A percentile compares a stretch with the other conserved stretches of the same genome.
Evolutionary conservation across 2,888 invertebrate genomes (phyloP).

Genomic region (Platycheirus rosarum): DNA sequence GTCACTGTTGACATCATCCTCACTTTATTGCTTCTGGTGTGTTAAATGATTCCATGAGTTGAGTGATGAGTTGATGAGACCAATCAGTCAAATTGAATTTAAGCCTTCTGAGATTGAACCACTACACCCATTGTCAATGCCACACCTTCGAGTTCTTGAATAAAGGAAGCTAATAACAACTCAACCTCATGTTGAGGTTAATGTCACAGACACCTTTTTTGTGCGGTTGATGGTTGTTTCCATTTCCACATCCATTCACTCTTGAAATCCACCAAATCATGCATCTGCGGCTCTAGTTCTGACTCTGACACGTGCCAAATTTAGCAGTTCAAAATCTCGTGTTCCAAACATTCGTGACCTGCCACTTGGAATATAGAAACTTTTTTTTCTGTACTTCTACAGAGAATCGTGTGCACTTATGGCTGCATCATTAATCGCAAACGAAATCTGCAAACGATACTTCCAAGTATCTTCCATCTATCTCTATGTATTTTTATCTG

Average conservation of each 20-base stretch:
- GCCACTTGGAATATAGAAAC: conserved; percentile 29
- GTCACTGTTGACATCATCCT: too few relatives aligned
- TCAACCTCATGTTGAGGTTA: conserved; percentile 3
- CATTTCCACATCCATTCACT: conserved; percentile 19
- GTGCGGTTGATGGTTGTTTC: conserved; percentile 25
- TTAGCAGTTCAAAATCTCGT: conserved; percentile 13
- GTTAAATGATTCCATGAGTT: too few relatives aligned
- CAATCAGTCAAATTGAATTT: too few relatives aligned
- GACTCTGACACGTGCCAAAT: conserved; percentile 31
- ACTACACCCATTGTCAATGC: background rate
- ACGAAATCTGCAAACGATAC: conserved; percentile 40
- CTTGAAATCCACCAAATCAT: conserved; percentile 26
- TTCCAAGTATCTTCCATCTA: background rate
- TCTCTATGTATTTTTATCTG: conserved; percentile 5
- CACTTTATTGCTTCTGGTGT: too few relatives aligned
- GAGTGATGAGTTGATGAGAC: too few relatives aligned
- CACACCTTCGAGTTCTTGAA: background rate
- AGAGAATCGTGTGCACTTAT: conserved; percentile 36
- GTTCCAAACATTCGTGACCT: conserved; percentile 45
- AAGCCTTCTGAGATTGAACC: background rate
- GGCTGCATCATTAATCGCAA: conserved; percentile 37
- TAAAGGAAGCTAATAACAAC: conserved; percentile 4
- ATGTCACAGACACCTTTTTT: conserved; percentile 27
- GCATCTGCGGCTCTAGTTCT: background rate
- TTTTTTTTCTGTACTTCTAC: conserved; percentile 26